phyloP scores from a whole-genome alignment of 1,140 invertebrate genomes.

The Brachionus manjavacas region DNA sequence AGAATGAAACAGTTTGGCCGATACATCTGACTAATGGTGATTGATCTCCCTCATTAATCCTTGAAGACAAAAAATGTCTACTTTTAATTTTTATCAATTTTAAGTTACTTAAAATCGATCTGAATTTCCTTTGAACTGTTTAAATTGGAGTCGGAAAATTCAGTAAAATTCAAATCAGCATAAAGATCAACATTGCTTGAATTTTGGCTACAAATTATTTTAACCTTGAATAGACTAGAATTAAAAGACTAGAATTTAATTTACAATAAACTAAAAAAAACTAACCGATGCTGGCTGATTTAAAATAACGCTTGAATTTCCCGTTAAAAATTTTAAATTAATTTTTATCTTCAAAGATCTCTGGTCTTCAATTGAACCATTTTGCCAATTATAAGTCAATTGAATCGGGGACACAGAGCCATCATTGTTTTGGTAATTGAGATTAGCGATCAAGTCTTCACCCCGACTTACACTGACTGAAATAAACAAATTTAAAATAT shows the following conservation, averaged over 20 bases:
- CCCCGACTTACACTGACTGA: neutral
- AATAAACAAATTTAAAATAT: neutral
- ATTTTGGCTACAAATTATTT: neutral
- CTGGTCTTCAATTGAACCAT: neutral
- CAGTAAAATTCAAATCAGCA: neutral
- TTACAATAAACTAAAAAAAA: neutral
- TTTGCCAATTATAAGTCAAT: constrained; percentile 12
- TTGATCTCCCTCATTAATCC: neutral
- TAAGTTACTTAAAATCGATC: constrained; percentile 23
- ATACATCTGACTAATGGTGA: neutral
- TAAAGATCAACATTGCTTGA: neutral
- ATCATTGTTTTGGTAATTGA: neutral
- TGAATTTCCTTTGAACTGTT: neutral
- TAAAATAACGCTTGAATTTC: neutral
- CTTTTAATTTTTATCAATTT: neutral
- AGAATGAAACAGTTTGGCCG: neutral
- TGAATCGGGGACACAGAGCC: neutral
- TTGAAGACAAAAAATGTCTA: neutral
- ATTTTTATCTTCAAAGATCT: neutral
- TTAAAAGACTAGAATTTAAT: neutral
- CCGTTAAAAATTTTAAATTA: neutral
- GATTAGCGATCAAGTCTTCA: neutral
- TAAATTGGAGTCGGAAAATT: neutral
- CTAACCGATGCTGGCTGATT: neutral
- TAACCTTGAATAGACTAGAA: neutral